Evolutionary conservation across 2,888 invertebrate genomes (phyloP).

Genomic region (Leptopilina myrica): DNA sequence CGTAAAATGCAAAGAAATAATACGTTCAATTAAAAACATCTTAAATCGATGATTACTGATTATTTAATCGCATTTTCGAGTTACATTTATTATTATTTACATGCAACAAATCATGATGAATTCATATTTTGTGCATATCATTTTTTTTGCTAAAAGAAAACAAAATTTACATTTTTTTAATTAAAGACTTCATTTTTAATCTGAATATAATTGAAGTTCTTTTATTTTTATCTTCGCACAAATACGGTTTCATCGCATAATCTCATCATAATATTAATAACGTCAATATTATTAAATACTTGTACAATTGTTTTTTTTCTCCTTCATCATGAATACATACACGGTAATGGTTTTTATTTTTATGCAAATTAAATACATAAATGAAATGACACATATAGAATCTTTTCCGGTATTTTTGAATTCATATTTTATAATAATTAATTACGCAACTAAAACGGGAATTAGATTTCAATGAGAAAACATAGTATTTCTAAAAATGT

Average conservation of each 20-base stretch:
- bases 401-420: conserved; percentile 8
- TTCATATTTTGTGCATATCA: background rate
- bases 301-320: background rate
- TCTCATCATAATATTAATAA: conserved; percentile 14
- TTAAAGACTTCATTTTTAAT: background rate
- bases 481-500: too few species aligned
- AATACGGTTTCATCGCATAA: background rate
- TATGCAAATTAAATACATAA: background rate
- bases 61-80: background rate
- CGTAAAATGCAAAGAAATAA: conserved; percentile 38
- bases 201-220: background rate
- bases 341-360: background rate
- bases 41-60: background rate
- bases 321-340: background rate
- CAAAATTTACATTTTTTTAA: background rate
- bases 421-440: conserved; percentile 1
- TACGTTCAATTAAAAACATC: background rate
- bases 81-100: background rate
- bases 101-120: background rate
- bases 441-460: conserved; percentile 4
- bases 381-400: background rate
- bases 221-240: background rate
- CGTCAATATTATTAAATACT: conserved; percentile 11
- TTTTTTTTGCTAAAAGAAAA: background rate
- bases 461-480: too few species aligned